Base-by-base conservation (phyloP, 2,113 vertebrate genomes). In the Prionailurus bengalensis region DNA sequence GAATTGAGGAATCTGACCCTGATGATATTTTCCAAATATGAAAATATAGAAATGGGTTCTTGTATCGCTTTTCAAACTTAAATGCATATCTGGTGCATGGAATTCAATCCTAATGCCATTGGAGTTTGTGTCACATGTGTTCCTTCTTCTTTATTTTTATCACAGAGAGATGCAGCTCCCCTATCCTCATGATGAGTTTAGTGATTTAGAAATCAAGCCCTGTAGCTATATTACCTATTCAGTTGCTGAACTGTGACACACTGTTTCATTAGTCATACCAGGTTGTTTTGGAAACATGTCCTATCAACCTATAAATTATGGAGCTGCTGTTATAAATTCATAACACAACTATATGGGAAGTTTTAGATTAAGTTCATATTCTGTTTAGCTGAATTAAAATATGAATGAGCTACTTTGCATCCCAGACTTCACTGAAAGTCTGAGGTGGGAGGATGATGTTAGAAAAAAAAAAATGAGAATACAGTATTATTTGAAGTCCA, bases 401-500 rank as follows among this genome's bases (percentile, higher is more conserved):
- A 96, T 78, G 83, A 95, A 94, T 86, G 97, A 96, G 6, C 94
- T 98, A 86, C 63, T 96, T 13, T 97, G 74, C 89, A 92, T 97
- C 96, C 51, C 55, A 70, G 76, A 97, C 45, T 97, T 97, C 82
- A 98, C 29, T 97, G 96, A 95, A 97, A 97, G n/a, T 94, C 92
- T 98, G 81, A 98, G 89, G 89, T 95, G 33, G 27, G 79, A 97
- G 89, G 97, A 96, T 55, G 3, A 80, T 92, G 87, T 96, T 91
- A 84, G 79, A 94, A 79, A 97, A 65, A 94, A 94, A 94, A 39
- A 71, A 33, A 65, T 74, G 68, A 66, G 93, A 98, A 93, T 76
- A 97, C 96, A 94, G 51, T 97, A 96, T 92, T 92, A 98, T 97
- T 98, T 94, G 97, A 90, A 98, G 66, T 98, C 91, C 93, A 96